Evolutionary conservation across 2,888 invertebrate species (phyloP).

Genomic region (Euplagia quadripunctaria): DNA sequence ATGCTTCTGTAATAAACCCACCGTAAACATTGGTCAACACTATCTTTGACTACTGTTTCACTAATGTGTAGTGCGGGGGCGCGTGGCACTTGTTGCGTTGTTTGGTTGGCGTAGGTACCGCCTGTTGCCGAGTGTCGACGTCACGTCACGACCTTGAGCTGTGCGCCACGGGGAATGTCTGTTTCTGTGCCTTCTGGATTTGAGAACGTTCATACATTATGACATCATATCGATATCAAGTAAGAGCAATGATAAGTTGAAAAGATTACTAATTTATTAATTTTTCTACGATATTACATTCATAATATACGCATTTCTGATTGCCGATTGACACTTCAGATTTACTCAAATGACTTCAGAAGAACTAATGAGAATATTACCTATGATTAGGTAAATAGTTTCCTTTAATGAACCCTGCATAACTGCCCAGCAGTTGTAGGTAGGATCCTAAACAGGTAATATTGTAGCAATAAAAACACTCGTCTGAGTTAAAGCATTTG

Average conservation of each 20-base stretch:
- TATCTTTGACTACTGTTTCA: slow-evolving; percentile 67
- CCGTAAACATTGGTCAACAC: slow-evolving; percentile 38
- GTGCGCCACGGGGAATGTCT: slow-evolving; percentile 69
- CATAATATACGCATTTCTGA: not conserved
- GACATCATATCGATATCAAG: slow-evolving; percentile 2
- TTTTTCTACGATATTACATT: not conserved
- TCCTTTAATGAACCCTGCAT: not conserved
- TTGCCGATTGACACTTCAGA: not conserved
- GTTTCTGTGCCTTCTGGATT: slow-evolving; percentile 55
- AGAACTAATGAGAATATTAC: no score
- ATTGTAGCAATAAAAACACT: slow-evolving; percentile 22
- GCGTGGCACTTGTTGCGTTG: slow-evolving; percentile 85
- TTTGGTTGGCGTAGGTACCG: slow-evolving; percentile 79
- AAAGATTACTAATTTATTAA: not conserved
- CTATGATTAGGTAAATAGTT: not conserved
- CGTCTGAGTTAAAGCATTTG: slow-evolving; percentile 56
- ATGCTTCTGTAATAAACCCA: not conserved
- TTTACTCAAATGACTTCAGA: not conserved
- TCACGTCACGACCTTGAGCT: slow-evolving; percentile 76
- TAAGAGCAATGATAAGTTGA: not conserved
- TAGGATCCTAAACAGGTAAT: slow-evolving; percentile 21
- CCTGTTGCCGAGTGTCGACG: slow-evolving; percentile 78
- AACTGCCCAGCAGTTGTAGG: not conserved
- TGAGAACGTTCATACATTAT: slow-evolving; percentile 24
- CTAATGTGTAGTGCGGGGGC: slow-evolving; percentile 73